These are phyloP conservation scores for Oryzias dopingdopingensis DNA, from an alignment of 2,797 vertebrate species.

Conservation along the genomic window DNA sequence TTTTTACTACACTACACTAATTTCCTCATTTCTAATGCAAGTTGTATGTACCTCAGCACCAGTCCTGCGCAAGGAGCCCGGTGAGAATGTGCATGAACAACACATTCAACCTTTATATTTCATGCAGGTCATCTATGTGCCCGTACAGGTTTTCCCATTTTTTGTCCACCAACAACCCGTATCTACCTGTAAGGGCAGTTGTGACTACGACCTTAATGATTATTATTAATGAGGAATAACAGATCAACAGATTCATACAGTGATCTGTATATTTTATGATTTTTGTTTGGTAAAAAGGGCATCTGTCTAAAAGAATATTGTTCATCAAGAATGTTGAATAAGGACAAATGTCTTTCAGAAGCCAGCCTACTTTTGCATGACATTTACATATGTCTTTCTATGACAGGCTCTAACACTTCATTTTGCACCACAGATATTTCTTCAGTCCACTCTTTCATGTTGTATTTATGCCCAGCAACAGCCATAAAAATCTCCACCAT, in stretches of 20 bases:
- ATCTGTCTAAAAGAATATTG: constrained; percentile 18
- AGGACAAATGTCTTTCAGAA: constrained; percentile 30
- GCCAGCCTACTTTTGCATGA: constrained; percentile 18
- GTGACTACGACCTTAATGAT: too few species aligned
- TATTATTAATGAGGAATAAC: constrained; percentile 2
- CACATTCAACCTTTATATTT: too few species aligned
- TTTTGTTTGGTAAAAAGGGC: constrained; percentile 21
- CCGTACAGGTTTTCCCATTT: too few species aligned
- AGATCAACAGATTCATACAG: constrained; percentile 23
- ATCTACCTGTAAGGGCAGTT: too few species aligned
- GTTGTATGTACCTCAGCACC: too few species aligned
- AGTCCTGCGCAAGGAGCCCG: too few species aligned
- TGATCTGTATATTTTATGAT: constrained; percentile 10
- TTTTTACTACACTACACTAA: too few species aligned
- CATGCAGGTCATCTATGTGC: too few species aligned
- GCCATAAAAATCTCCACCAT: constrained; percentile 57
- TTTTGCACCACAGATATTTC: constrained; percentile 24
- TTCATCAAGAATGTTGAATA: constrained; percentile 18
- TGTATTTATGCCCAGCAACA: constrained; percentile 68
- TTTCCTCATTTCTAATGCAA: too few species aligned
- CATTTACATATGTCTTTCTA: constrained; percentile 55
- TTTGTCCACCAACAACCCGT: too few species aligned
- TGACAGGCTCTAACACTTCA: constrained; percentile 31
- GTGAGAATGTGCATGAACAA: too few species aligned
- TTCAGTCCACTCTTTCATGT: constrained; percentile 31